Evolutionary conservation across 2,113 vertebrate species (phyloP).

Genomic region (Marmota monax): DNA sequence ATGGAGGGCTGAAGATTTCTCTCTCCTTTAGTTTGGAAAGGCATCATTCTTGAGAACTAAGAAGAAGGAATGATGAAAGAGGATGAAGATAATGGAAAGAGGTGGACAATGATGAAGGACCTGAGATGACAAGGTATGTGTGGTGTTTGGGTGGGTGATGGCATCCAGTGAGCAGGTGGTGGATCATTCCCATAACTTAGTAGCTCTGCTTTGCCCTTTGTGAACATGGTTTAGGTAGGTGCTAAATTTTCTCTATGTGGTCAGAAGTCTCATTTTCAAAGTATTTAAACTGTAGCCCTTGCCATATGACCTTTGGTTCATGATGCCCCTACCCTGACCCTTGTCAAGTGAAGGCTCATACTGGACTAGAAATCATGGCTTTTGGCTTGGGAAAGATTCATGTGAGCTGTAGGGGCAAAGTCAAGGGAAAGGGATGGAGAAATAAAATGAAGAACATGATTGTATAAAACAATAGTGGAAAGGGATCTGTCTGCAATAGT

Average conservation of each 20-base stretch:
- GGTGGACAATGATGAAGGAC: neutral
- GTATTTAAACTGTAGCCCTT: neutral
- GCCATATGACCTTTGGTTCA: neutral
- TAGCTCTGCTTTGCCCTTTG: neutral
- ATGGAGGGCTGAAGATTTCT: neutral
- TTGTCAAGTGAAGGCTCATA: accelerated
- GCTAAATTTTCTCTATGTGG: neutral
- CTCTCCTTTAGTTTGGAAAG: neutral
- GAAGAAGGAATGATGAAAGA: neutral
- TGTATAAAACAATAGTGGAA: neutral
- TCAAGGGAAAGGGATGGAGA: neutral
- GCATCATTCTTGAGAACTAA: neutral
- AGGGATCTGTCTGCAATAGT: neutral
- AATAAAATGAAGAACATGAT: neutral
- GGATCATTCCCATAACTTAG: no score
- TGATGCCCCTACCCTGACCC: no score
- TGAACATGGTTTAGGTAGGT: neutral
- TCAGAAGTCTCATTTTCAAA: neutral
- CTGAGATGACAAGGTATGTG: no score
- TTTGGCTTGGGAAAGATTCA: neutral
- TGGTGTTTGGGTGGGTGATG: neutral
- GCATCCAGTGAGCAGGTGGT: accelerated
- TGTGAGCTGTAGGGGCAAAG: neutral
- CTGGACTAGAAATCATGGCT: neutral
- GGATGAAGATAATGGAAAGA: neutral